A percentile compares a stretch with the other conserved stretches of the same genome.
These are phyloP conservation scores for Amyelois transitella DNA, from an alignment of 1,140 invertebrate species.

Conservation along the genomic window DNA sequence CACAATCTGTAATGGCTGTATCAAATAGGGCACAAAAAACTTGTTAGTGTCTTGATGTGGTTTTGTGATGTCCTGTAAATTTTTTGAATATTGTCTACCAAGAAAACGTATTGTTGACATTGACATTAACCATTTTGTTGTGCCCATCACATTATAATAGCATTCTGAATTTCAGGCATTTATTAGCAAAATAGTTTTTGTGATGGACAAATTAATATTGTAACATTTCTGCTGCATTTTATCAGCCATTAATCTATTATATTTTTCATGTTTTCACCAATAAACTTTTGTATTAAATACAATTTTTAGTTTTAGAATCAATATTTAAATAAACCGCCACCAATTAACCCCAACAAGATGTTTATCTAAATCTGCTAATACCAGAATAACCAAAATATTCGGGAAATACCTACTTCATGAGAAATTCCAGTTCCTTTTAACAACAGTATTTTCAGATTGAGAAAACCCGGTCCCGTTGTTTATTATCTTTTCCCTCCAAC, in stretches of 20 bases:
- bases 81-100: conserved; percentile 60
- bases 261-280: conserved; percentile 75
- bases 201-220: conserved; percentile 70
- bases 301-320: conserved; percentile 74
- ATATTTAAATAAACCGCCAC: conserved; percentile 72
- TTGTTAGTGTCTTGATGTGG: conserved; percentile 69
- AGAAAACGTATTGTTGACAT: conserved; percentile 55
- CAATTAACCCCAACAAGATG: conserved; percentile 65
- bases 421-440: too few species aligned
- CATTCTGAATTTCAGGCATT: conserved; percentile 72
- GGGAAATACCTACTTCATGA: too few species aligned
- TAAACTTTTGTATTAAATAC: conserved; percentile 75
- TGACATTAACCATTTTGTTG: conserved; percentile 73
- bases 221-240: conserved; percentile 74
- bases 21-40: conserved; percentile 69
- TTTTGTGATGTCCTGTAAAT: conserved; percentile 62
- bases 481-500: too few species aligned
- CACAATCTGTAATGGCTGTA: conserved; percentile 68
- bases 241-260: conserved; percentile 74
- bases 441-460: too few species aligned
- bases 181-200: conserved; percentile 71
- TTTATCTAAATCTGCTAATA: conserved; percentile 21
- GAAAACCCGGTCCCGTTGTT: too few species aligned
- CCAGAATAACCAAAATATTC: too few species aligned
- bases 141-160: conserved; percentile 62